Evolutionary conservation across 2,888 invertebrate genomes (phyloP), one percentile per base, ranked within the genome.

Genomic region (Colletes collaris): DNA sequence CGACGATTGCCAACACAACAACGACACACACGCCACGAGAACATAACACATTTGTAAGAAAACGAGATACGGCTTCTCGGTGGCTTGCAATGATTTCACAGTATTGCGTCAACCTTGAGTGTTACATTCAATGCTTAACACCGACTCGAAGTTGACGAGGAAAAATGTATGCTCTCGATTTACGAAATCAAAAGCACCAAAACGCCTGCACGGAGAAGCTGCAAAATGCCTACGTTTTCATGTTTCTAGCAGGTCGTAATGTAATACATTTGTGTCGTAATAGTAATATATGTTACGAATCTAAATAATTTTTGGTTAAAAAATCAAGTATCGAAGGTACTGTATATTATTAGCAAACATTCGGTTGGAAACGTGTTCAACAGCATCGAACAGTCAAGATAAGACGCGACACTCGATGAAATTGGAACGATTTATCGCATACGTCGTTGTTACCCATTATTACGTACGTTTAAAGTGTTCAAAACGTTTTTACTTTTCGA

Each of bases 361-460:
- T 55, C 27, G 44, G 11, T 64, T 37, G 44, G 5, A 27, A 53
- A 53, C 40, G 35, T 37, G 46, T 55, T 46, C 60, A 11, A 0
- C n/a, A 13, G 37, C 19, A 44, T 52, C 53, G 55, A 53, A 66
- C 44, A n/a, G 6, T 7, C 3, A 10, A 62, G 62, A 66, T 50
- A 66, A 73, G 73, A 62, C 13, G 19, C 35, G 44, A 46, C 40
- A 46, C 13, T 55, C 55, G 74, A 73, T 44, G 37, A 58, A 70
- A 75, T 75, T 63, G 52, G 37, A 52, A 46, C 50, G 35, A 71
- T 71, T 65, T 71, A 65, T 64, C 63, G 13, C 13, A 11, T 10
- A n/a, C 10, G 35, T 27, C 46, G 40, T 0, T 10, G 40, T 16
- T 10, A 2, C 16, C 49, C 37, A 40, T 55, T 72, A 50, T 65